Evolutionary conservation across 2,797 vertebrate species (phyloP).

Genomic region (Loriculus beryllinus): DNA sequence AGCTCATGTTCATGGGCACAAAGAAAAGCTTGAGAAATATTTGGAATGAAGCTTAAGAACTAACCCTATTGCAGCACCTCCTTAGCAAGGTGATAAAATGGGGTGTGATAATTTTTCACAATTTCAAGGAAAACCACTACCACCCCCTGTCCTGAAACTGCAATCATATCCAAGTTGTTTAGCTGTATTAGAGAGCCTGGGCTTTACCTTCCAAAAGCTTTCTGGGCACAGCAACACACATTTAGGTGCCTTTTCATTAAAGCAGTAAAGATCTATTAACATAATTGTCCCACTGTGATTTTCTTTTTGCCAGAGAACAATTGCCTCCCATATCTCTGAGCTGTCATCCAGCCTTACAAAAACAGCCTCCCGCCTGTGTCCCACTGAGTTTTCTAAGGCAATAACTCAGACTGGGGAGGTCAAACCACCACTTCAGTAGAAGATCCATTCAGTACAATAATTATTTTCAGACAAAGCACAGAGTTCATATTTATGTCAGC

Average conservation of each 20-base stretch:
- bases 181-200: not conserved
- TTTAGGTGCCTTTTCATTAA: conserved; percentile 25
- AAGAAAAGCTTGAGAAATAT: not conserved
- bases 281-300: not conserved
- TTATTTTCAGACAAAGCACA: conserved; percentile 29
- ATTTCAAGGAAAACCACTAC: not conserved
- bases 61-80: not conserved
- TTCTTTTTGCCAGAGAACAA: not conserved
- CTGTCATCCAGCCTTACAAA: not conserved
- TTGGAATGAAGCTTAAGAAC: not conserved
- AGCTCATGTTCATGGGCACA: not conserved
- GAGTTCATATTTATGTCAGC: not conserved
- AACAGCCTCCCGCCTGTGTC: not conserved
- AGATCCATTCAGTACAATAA: conserved; percentile 9
- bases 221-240: not conserved
- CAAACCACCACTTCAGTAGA: not conserved
- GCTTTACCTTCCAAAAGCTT: not conserved
- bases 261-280: not conserved
- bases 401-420: not conserved
- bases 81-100: not conserved
- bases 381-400: not conserved
- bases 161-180: not conserved
- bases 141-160: not conserved
- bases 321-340: not conserved
- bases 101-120: not conserved